Base-by-base conservation (phyloP, 2,113 vertebrate genomes). In the Turdus rufiventris region DNA sequence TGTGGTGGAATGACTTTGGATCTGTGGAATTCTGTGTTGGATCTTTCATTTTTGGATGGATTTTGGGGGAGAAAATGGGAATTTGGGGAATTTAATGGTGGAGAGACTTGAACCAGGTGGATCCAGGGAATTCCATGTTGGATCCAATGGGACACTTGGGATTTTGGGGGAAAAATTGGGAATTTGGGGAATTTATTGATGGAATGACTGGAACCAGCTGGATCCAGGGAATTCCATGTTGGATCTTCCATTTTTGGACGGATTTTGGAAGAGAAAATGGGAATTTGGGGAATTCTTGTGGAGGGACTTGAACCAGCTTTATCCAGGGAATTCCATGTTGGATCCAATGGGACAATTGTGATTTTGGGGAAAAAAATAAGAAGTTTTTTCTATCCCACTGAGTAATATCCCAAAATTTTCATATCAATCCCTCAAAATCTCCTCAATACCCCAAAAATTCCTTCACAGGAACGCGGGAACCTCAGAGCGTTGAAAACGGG, bases 391-490 rank as follows among this genome's bases (percentile, higher is more conserved):
- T 3, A 1, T 33, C 16, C 40, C 34, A 5, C 53, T 0, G 4
- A 43, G 71, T 12, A 65, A 43, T 5, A 76, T 12, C 53, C 34
- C 5, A 0, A 3, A 40, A 28, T 50, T 48, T 21, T 5, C 53
- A 4, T 1, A 0, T 1, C 14, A 80, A 48, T 23, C 1, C 63
- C 6, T 28, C 34, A 1, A 21, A 58, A 48, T 31, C 9, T 3
- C 63, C 3, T 23, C 7, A 0, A 3, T 2, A 5, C 2, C 43
- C 50, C 60, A 21, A 5, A 50, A 54, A 57, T 31, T 7, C 8
- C 66, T 43, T 18, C 43, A 43, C 43, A 18, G 42, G 42, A 42
- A 6, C 42, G 10, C 12, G 38, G 38, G 38, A 38, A 38, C 10
- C 12, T 38, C 38, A 38, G 40, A 40, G 40, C 11, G 14, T 40